A percentile compares a stretch with the other conserved stretches of the same genome.
Evolutionary conservation across 2,797 vertebrate genomes (phyloP).

Genomic region (Tarsius wallacei): DNA sequence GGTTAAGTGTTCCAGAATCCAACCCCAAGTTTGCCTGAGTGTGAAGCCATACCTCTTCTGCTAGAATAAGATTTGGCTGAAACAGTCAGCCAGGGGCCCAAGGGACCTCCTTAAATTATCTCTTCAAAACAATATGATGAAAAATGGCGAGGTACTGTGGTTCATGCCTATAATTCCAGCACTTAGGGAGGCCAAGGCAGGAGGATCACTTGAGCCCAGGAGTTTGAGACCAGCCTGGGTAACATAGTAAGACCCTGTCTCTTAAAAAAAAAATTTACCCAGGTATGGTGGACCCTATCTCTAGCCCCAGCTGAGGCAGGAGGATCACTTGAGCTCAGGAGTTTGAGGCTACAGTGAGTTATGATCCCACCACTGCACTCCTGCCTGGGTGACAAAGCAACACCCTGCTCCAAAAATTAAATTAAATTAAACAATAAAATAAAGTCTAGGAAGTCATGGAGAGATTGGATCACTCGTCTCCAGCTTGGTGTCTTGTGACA

Average conservation of each 20-base stretch:
- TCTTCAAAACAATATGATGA: not conserved
- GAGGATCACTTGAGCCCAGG: too few species aligned
- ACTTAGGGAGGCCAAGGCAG: too few species aligned
- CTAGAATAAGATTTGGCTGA: not conserved
- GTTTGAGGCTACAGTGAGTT: not conserved
- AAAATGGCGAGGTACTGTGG: too few species aligned
- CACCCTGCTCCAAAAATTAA: not conserved
- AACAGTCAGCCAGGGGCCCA: not conserved
- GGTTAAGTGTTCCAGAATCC: not conserved
- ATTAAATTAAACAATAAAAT: not conserved
- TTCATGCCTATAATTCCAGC: too few species aligned
- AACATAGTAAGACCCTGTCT: too few species aligned
- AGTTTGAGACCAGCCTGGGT: too few species aligned
- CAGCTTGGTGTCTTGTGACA: not conserved
- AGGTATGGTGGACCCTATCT: too few species aligned
- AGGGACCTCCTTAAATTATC: not conserved
- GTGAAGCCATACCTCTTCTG: too few species aligned
- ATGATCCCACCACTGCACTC: too few species aligned
- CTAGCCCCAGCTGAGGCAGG: too few species aligned
- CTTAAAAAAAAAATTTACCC: too few species aligned
- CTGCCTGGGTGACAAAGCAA: not conserved
- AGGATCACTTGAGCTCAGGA: not conserved
- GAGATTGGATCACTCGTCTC: not conserved
- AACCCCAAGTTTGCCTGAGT: fast-evolving
- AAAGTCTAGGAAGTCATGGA: not conserved